Evolutionary conservation across 2,888 invertebrate species (phyloP).

Genomic region (Ichneumoninae sp.): DNA sequence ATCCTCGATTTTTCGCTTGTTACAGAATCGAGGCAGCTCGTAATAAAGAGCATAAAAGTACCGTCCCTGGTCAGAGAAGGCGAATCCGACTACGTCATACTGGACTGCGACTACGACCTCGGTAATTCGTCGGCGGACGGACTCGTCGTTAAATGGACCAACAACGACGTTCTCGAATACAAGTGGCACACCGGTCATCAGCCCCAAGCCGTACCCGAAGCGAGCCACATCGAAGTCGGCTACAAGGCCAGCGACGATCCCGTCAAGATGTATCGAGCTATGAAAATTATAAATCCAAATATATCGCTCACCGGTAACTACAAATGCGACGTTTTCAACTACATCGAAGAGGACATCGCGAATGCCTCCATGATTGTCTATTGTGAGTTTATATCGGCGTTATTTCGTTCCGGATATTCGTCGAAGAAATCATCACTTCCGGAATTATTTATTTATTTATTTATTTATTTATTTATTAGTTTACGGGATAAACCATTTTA

Average conservation of each 20-base stretch:
- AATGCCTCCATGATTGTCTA: conserved; percentile 86
- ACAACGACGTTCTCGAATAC: conserved; percentile 84
- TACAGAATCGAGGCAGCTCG: conserved; percentile 78
- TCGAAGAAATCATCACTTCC: background rate
- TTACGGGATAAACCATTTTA: too few species aligned
- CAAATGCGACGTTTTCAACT: conserved; percentile 86
- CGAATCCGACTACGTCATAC: conserved; percentile 81
- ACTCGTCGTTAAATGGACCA: conserved; percentile 85
- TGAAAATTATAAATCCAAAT: conserved; percentile 85
- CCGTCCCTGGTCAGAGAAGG: conserved; percentile 78
- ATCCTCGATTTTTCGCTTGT: conserved; percentile 78
- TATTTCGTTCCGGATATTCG: background rate
- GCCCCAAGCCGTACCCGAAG: conserved; percentile 82
- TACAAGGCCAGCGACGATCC: conserved; percentile 83
- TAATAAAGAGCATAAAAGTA: conserved; percentile 79
- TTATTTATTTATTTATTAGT: too few species aligned
- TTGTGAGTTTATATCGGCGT: conserved; percentile 84
- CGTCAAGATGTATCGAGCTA: conserved; percentile 85
- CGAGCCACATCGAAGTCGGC: conserved; percentile 83
- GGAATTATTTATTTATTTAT: background rate
- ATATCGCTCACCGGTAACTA: conserved; percentile 86
- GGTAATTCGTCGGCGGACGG: conserved; percentile 81
- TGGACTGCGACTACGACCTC: conserved; percentile 85
- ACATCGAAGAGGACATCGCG: conserved; percentile 83
- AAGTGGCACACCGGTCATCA: conserved; percentile 84